Evolutionary conservation across 2,113 vertebrate species (phyloP).

Genomic region (Istiophorus platypterus): DNA sequence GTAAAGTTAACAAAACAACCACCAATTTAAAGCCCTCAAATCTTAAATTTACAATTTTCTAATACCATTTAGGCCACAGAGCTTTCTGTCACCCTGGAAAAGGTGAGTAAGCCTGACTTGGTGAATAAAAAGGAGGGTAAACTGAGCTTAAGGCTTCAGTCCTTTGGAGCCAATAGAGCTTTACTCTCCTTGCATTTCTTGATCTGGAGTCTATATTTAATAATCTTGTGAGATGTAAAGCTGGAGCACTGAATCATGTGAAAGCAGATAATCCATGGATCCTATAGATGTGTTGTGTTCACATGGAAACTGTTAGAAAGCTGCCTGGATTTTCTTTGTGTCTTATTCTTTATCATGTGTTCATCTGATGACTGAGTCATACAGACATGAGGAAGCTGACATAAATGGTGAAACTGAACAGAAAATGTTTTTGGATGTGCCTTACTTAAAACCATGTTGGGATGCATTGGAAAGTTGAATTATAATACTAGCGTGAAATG

Average conservation of each 20-base stretch:
- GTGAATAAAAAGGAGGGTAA: constrained; percentile 13
- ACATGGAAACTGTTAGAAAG: background rate
- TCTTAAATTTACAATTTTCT: background rate
- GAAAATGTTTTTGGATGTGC: background rate
- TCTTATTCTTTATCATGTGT: background rate
- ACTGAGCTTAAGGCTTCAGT: background rate
- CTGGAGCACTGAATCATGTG: constrained; percentile 29
- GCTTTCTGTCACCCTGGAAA: background rate
- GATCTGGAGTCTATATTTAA: constrained; percentile 48
- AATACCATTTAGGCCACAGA: background rate
- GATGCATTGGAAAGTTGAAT: background rate
- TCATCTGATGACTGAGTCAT: background rate
- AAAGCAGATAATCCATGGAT: constrained; percentile 50
- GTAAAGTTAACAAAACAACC: background rate
- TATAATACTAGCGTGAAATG: background rate
- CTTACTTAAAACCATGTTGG: background rate
- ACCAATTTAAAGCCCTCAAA: background rate
- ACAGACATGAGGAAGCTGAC: background rate
- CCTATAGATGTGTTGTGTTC: constrained; percentile 3
- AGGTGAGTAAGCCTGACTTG: background rate
- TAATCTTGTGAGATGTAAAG: constrained; percentile 40
- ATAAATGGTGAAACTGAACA: background rate
- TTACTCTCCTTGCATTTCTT: constrained; percentile 12
- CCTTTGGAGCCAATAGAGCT: constrained; percentile 4
- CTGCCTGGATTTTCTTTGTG: background rate